phyloP scores from a whole-genome alignment of 1,140 invertebrate genomes.

The Sycobia sp. region DNA sequence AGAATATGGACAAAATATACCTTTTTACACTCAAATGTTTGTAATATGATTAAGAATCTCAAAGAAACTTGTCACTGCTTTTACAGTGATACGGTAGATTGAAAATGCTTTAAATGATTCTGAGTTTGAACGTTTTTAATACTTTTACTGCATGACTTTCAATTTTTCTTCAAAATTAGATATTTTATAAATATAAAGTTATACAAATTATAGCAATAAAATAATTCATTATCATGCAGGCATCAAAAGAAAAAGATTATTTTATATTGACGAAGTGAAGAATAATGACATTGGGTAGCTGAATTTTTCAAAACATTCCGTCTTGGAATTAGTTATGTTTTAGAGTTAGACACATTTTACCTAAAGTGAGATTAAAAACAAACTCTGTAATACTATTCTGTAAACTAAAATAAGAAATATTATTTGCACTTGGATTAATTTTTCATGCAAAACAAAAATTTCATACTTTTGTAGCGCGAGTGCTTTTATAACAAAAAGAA shows the following conservation, averaged over 20 bases:
- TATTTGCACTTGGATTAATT: slow-evolving; percentile 21
- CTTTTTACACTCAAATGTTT: slow-evolving; percentile 30
- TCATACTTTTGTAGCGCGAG: slow-evolving; percentile 32
- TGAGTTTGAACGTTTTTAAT: slow-evolving; percentile 1
- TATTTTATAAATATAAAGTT: slow-evolving; percentile 2
- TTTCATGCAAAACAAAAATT: slow-evolving; percentile 14
- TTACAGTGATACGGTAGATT: slow-evolving; percentile 26
- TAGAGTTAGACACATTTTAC: slow-evolving; percentile 10
- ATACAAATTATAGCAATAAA: neutral
- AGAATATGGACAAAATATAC: slow-evolving; percentile 3
- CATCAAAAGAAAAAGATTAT: too few species aligned
- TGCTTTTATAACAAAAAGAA: slow-evolving; percentile 30
- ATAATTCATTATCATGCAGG: too few species aligned
- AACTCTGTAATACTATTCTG: slow-evolving; percentile 5
- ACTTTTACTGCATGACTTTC: neutral
- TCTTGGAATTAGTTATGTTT: slow-evolving; percentile 17
- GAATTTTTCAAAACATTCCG: slow-evolving; percentile 20
- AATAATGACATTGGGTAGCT: too few species aligned
- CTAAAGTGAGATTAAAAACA: neutral
- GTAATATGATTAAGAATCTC: slow-evolving; percentile 13
- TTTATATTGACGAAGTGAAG: neutral
- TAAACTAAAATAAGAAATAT: slow-evolving; percentile 17
- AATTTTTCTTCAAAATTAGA: neutral
- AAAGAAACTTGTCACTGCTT: slow-evolving; percentile 20
- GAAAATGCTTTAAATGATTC: slow-evolving; percentile 11